Evolutionary conservation across 1,140 invertebrate species (phyloP).

Genomic region (Ips nitidus): DNA sequence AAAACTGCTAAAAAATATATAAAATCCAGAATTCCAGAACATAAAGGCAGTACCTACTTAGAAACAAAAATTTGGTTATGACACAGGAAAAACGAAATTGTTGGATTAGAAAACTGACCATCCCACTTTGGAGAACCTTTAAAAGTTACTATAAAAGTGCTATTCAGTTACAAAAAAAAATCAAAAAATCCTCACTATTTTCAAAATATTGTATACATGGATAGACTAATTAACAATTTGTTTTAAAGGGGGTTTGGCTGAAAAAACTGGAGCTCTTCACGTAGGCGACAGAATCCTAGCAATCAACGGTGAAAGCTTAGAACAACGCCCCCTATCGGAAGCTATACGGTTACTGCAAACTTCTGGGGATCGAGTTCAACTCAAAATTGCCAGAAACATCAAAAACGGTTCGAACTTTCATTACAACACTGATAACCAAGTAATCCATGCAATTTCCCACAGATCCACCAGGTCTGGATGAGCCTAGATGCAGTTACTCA

Average conservation of each 20-base stretch:
- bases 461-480: conserved; percentile 38
- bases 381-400: conserved; percentile 71
- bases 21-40: no score
- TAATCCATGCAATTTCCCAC: neutral
- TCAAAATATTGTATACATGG: neutral
- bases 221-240: neutral
- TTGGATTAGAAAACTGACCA: no score
- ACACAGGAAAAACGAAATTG: no score
- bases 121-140: no score
- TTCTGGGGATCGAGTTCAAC: conserved; percentile 73
- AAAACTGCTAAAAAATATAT: no score
- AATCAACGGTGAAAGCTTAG: conserved; percentile 77
- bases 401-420: conserved; percentile 48
- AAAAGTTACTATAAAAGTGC: no score
- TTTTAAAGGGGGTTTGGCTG: conserved; percentile 72
- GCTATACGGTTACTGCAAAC: conserved; percentile 79
- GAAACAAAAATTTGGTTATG: no score
- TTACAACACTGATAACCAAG: neutral
- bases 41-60: no score
- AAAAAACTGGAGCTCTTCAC: conserved; percentile 79
- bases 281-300: conserved; percentile 80
- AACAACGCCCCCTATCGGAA: conserved; percentile 79
- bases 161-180: no score
- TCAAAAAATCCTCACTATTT: no score
- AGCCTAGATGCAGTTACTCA: conserved; percentile 52